Base-by-base conservation (phyloP, 2,888 invertebrate genomes). In the Hemistola chrysoprasaria region DNA sequence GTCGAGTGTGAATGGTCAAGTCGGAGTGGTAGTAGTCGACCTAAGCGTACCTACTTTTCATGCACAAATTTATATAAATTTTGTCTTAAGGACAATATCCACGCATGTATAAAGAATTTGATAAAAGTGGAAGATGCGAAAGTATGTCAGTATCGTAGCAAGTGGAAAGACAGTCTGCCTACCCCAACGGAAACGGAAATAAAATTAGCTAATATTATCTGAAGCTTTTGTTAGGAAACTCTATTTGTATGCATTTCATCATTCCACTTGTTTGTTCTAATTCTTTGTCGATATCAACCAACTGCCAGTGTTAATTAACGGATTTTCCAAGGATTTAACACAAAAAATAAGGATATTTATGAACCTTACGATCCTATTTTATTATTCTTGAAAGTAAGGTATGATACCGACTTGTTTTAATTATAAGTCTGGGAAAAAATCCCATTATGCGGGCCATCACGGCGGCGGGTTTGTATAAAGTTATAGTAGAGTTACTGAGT, bases 301-400 rank as follows among this genome's bases (percentile, higher is more conserved):
- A 20, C 26, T 21, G 26, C 11, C 8, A 29, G 26, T 20, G 40
- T 42, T 33, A 37, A 40, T 38, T 16, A 29, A 35, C 26, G 43
- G 36, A 44, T 41, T 29, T 33, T 37, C 28, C 33, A 37, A 36
- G 26, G 21, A 29, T 24, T 24, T 21, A 25, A 24, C 11, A 29
- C 16, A 25, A 35, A 42, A 42, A 42, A 21, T 24, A 40, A 35
- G 37, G 20, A 41, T 46, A 51, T 48, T 49, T 46, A 48, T 43
- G 40, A 43, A 40, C 30, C 7, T 23, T 24, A 30, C 27, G 38
- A 34, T 29, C 38, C 32, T 23, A 34, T 43, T 45, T 34, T 34
- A 33, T 27, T 42, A 31, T 35, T 35, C 26, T 40, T 34, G 10
- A 7, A 11, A 30, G 24, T 34, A 32, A 34, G 29, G 29, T 7